A percentile compares a stretch with the other conserved stretches of the same genome.
Conservation (phyloP, 1,140 invertebrate species). For the Contarinia nasturtii region DNA sequence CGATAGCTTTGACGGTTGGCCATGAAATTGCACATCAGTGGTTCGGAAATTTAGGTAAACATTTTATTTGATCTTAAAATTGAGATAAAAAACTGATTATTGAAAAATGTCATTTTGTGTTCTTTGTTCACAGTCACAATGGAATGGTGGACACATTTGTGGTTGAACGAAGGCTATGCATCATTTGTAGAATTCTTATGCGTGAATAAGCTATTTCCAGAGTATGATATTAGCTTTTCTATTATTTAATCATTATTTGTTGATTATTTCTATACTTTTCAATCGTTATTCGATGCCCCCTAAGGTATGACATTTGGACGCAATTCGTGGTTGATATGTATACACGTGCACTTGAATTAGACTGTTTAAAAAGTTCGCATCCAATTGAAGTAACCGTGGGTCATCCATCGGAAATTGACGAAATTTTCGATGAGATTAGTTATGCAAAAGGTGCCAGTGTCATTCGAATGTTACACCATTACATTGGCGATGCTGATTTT, state of each 20-base stretch:
- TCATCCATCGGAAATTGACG: conserved; percentile 79
- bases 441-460: conserved; percentile 87
- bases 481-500: conserved; percentile 87
- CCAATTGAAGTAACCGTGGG: conserved; percentile 79
- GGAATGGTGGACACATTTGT: conserved; percentile 73
- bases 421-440: conserved; percentile 91
- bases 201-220: conserved; percentile 69
- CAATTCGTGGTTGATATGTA: conserved; percentile 76
- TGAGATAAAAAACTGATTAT: too few species aligned
- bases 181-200: conserved; percentile 78
- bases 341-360: conserved; percentile 64
- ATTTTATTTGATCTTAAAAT: too few species aligned
- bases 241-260: too few species aligned
- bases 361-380: conserved; percentile 77
- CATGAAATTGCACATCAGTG: conserved; percentile 82
- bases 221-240: too few species aligned
- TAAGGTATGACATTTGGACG: too few species aligned
- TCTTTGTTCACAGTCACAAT: conserved; percentile 82
- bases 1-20: conserved; percentile 69
- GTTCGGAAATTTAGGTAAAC: conserved; percentile 46
- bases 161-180: conserved; percentile 89
- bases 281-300: too few species aligned
- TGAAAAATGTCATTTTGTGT: too few species aligned
- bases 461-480: conserved; percentile 91
- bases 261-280: too few species aligned